phyloP scores from a whole-genome alignment of 1,140 invertebrate species.

The Trinorchestia longiramus region DNA sequence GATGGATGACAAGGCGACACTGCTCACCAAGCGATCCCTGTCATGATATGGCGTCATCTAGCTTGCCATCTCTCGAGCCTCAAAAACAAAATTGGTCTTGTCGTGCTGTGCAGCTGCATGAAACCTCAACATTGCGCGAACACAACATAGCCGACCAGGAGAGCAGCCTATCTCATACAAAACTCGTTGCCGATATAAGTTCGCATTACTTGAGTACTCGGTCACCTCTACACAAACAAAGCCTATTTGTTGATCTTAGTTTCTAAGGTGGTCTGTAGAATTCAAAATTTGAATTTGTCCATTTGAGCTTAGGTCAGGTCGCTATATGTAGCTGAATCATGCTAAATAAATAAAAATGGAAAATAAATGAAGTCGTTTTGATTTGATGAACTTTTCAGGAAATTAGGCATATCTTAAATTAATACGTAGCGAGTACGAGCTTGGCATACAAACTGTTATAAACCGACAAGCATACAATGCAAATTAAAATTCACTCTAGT shows the following conservation, averaged over 20 bases:
- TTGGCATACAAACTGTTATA: too few species aligned
- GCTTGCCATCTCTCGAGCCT: slow-evolving; percentile 25
- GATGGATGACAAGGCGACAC: slow-evolving; percentile 54
- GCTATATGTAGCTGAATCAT: not conserved
- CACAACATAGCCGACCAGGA: not conserved
- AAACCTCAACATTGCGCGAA: slow-evolving; percentile 3
- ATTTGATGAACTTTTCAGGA: not conserved
- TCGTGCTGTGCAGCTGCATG: slow-evolving; percentile 37
- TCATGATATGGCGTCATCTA: slow-evolving; percentile 46
- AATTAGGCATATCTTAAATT: not conserved
- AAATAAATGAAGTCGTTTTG: not conserved
- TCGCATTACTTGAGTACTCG: not conserved
- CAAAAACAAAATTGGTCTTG: slow-evolving; percentile 52
- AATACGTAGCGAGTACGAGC: too few species aligned
- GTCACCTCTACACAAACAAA: not conserved
- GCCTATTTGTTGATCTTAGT: not conserved
- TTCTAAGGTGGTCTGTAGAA: not conserved
- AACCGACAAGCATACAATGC: too few species aligned
- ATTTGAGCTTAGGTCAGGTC: not conserved
- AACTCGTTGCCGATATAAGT: not conserved
- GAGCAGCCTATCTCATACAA: not conserved
- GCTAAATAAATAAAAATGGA: not conserved
- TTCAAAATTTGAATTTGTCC: not conserved
- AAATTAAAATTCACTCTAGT: too few species aligned
- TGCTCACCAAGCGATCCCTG: slow-evolving; percentile 46